phyloP scores from a whole-genome alignment of 2,888 invertebrate genomes.

The Thymelicus lineola region DNA sequence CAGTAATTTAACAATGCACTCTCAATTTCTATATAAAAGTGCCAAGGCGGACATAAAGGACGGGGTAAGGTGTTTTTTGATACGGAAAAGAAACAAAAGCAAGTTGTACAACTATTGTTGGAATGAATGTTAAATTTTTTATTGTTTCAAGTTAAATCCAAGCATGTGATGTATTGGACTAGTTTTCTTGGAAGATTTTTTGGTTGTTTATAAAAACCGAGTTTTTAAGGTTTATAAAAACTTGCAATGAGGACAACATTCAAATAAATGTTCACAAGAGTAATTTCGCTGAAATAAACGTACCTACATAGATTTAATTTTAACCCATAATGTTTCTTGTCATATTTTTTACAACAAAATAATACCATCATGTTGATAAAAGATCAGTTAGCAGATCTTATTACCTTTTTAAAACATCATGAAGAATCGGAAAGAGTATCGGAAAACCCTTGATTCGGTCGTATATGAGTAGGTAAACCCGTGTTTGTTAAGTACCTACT shows the following conservation, averaged over 20 bases:
- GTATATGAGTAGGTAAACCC: too few relatives aligned
- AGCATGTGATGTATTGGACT: conserved; percentile 43
- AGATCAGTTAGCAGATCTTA: background rate
- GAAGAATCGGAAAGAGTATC: too few relatives aligned
- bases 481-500: too few relatives aligned
- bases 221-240: conserved; percentile 14
- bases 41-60: conserved; percentile 53
- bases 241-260: background rate
- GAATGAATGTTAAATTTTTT: conserved; percentile 59
- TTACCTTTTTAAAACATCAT: background rate
- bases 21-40: conserved; percentile 83
- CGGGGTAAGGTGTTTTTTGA: conserved; percentile 80
- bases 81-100: conserved; percentile 65
- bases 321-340: background rate
- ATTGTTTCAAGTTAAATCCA: conserved; percentile 29
- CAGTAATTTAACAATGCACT: conserved; percentile 72
- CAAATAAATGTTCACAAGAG: background rate
- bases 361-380: background rate
- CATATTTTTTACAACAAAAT: background rate
- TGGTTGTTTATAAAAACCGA: conserved; percentile 8
- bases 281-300: background rate
- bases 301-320: too few relatives aligned
- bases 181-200: conserved; percentile 47
- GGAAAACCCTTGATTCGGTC: too few relatives aligned
- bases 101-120: conserved; percentile 71